phyloP scores from a whole-genome alignment of 2,888 invertebrate species.

The Tachina lurida region DNA sequence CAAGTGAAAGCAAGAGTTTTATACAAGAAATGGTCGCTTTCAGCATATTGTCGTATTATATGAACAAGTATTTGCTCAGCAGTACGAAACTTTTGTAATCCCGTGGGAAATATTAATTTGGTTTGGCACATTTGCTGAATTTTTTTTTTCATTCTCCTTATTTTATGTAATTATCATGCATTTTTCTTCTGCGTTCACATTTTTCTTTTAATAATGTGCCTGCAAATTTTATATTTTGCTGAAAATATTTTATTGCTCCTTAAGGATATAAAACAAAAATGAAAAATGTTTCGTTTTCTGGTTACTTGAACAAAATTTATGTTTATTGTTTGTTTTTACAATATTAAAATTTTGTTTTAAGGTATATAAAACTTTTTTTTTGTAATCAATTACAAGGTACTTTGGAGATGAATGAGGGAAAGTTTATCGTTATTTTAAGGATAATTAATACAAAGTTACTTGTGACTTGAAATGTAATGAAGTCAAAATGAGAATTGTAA shows the following conservation, averaged over 20 bases:
- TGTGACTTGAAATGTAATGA: background rate
- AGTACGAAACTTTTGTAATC: conserved; percentile 13
- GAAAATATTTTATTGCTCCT: conserved; percentile 66
- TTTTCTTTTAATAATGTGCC: conserved; percentile 33
- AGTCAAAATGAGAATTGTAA: background rate
- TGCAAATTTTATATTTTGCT: conserved; percentile 46
- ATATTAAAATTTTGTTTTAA: conserved; percentile 35
- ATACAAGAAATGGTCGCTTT: background rate
- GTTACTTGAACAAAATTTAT: conserved; percentile 29
- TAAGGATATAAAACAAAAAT: conserved; percentile 50
- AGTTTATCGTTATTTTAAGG: background rate
- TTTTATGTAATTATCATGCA: background rate
- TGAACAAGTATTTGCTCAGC: background rate
- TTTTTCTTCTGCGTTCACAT: background rate
- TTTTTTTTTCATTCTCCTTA: background rate
- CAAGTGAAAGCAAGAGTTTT: background rate
- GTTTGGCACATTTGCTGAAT: conserved; percentile 16
- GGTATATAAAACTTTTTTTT: background rate
- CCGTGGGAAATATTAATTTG: conserved; percentile 19
- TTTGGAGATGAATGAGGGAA: background rate
- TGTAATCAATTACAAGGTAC: background rate
- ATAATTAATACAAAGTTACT: background rate
- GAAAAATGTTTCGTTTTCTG: background rate
- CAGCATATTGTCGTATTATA: background rate
- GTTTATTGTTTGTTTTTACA: conserved; percentile 8